A percentile compares a stretch with the other conserved stretches of the same genome.
These are phyloP conservation scores for Trichomycterus rosablanca DNA, from an alignment of 2,113 vertebrate species.

Conservation along the genomic window DNA sequence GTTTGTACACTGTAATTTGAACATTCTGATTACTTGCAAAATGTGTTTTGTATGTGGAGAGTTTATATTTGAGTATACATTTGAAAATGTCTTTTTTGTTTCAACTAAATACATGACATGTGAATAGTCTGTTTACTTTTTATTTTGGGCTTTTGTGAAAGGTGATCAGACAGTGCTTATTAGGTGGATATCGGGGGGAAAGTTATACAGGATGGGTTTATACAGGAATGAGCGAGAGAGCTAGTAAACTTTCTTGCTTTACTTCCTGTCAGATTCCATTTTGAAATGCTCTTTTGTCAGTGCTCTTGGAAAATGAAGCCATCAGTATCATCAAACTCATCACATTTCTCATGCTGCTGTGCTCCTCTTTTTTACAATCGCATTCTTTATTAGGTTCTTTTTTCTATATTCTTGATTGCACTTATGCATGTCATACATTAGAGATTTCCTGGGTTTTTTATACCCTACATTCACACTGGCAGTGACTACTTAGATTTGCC, in stretches of 20 bases:
- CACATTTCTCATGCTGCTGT: constrained; percentile 1
- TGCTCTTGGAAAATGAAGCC: constrained; percentile 43
- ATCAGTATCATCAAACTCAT: constrained; percentile 31
- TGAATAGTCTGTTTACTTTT: constrained; percentile 9
- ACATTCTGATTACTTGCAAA: constrained; percentile 51
- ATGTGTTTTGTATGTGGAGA: constrained; percentile 54
- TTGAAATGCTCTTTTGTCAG: constrained; percentile 14
- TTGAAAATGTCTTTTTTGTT: constrained; percentile 27
- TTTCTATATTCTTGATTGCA: constrained; percentile 35
- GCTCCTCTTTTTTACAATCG: neutral
- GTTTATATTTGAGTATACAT: constrained; percentile 52
- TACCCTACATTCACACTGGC: no score
- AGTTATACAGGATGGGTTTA: no score
- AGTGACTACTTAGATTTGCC: no score
- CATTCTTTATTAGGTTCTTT: constrained; percentile 7
- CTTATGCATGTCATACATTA: no score
- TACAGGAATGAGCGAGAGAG: neutral
- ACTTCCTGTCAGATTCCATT: constrained; percentile 27
- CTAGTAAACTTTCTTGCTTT: neutral
- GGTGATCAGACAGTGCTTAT: no score
- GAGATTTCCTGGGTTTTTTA: no score
- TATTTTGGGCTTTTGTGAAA: no score
- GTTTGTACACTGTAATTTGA: constrained; percentile 55
- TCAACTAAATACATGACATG: constrained; percentile 14
- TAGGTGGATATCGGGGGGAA: no score